Base-by-base conservation (phyloP, 2,113 vertebrate species). In the Mobula hypostoma region DNA sequence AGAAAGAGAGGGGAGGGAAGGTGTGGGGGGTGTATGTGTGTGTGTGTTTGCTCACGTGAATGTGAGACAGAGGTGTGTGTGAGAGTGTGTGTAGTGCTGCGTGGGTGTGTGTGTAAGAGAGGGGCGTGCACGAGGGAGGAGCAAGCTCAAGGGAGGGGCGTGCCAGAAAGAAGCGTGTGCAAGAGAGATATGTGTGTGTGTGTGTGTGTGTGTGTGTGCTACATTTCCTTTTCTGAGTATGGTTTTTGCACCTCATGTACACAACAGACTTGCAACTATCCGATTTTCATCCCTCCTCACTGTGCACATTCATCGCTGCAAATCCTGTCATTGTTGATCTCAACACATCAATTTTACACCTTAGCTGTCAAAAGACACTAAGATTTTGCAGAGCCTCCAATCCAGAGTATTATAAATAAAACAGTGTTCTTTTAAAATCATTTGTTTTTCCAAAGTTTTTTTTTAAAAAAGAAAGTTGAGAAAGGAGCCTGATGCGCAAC, bases 331-430 rank as follows among this genome's bases (percentile, higher is more conserved):
- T 40, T 74, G 91, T 74, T 74, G 72, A 74, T 93, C 70, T 2
- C 85, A 90, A 90, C 85, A 90, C 85, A 68, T 90, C 91, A 93
- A 93, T 48, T 93, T 93, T 74, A 93, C 91, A 93, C 91, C 91
- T 93, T 93, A 74, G 21, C 91, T 93, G 36, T 76, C 91, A 74
- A 93, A 40, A 74, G 68, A 93, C 91, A 93, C 91, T 24, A 93
- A 74, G 70, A 74, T 74, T 93, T 36, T 93, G 91, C 68, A 93
- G 36, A 90, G 32, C 36, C 24, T 48, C 91, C 91, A 93, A 76
- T 74, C 70, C 40, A 40, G 56, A 93, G 70, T 27, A 74, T 74
- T 24, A 93, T 74, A 74, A 93, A 93, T 93, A 93, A 93, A 93
- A 93, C 70, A 74, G 70, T 74, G 70, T 74, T 74, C 91, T 74